Evolutionary conservation across 2,113 vertebrate species (phyloP).

Genomic region (Antechinus stuartii): DNA sequence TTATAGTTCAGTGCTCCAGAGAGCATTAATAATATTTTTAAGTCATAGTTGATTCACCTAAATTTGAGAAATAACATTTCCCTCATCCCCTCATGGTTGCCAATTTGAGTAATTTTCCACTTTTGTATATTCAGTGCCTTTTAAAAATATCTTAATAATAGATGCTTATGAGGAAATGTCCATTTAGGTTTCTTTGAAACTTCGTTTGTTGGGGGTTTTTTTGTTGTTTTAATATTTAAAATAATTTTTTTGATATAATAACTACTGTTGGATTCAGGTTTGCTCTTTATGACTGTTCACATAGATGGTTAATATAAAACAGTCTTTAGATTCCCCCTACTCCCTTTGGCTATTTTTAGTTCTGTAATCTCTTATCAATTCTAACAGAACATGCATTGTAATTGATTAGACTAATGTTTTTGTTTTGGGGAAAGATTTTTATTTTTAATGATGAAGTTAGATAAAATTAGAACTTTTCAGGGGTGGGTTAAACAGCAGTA

Average conservation of each 20-base stretch:
- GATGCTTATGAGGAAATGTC: slow-evolving; percentile 6
- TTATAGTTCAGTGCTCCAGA: not conserved
- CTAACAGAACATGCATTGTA: not conserved
- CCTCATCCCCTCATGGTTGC: slow-evolving; percentile 24
- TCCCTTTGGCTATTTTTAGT: not conserved
- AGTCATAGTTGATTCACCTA: not conserved
- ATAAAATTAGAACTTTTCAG: slow-evolving; percentile 43
- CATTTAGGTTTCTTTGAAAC: slow-evolving; percentile 33
- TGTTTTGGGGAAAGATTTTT: not conserved
- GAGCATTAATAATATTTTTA: not conserved
- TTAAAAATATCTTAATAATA: slow-evolving; percentile 42
- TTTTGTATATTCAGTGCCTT: slow-evolving; percentile 40
- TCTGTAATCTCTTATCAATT: not conserved
- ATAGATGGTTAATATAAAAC: slow-evolving; percentile 53
- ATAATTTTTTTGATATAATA: not conserved
- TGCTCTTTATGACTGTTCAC: slow-evolving; percentile 56
- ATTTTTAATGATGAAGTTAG: slow-evolving; percentile 52
- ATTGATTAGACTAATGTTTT: not conserved
- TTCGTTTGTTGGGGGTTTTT: not conserved
- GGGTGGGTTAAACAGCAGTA: slow-evolving; percentile 56
- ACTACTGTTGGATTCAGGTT: slow-evolving; percentile 61
- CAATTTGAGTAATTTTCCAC: slow-evolving; percentile 42
- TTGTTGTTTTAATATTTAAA: not conserved
- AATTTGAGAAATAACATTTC: not conserved
- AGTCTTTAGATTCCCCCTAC: not conserved